Evolutionary conservation across 2,888 invertebrate species (phyloP).

Genomic region (Stictocephala bisonia): DNA sequence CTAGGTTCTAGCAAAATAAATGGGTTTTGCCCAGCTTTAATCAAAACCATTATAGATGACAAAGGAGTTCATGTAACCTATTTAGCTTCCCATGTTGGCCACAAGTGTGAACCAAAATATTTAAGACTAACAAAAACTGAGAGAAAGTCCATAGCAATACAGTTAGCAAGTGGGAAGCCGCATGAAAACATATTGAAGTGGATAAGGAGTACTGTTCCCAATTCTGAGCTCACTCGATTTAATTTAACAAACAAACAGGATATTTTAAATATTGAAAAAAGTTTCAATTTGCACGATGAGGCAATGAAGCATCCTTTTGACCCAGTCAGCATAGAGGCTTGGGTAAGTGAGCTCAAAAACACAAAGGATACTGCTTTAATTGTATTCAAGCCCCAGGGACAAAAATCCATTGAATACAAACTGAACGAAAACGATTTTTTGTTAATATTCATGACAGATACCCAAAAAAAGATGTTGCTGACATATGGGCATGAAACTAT

Average conservation of each 20-base stretch:
- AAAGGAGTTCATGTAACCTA: constrained; percentile 49
- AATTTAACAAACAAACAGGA: constrained; percentile 59
- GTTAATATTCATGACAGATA: constrained; percentile 58
- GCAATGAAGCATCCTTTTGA: constrained; percentile 53
- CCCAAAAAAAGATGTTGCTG: constrained; percentile 55
- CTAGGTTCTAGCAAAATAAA: constrained; percentile 55
- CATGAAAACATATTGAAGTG: constrained; percentile 52
- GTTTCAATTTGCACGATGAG: constrained; percentile 52
- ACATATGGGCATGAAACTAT: constrained; percentile 56
- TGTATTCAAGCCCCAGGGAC: constrained; percentile 31
- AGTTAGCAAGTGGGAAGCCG: constrained; percentile 58
- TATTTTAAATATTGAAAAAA: constrained; percentile 56
- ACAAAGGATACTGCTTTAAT: constrained; percentile 11
- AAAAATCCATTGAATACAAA: background rate
- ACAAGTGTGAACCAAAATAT: constrained; percentile 55
- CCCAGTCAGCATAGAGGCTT: constrained; percentile 54
- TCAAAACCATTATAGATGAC: constrained; percentile 50
- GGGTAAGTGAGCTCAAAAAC: constrained; percentile 49
- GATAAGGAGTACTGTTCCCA: constrained; percentile 30
- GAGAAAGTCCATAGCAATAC: constrained; percentile 53
- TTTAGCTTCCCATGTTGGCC: constrained; percentile 57
- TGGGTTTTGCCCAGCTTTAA: constrained; percentile 57
- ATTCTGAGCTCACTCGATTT: constrained; percentile 51
- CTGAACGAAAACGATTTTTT: constrained; percentile 55
- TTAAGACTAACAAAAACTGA: constrained; percentile 55